These are phyloP conservation scores for Gibbula magus DNA, from an alignment of 2,888 invertebrate genomes.

Conservation along the genomic window DNA sequence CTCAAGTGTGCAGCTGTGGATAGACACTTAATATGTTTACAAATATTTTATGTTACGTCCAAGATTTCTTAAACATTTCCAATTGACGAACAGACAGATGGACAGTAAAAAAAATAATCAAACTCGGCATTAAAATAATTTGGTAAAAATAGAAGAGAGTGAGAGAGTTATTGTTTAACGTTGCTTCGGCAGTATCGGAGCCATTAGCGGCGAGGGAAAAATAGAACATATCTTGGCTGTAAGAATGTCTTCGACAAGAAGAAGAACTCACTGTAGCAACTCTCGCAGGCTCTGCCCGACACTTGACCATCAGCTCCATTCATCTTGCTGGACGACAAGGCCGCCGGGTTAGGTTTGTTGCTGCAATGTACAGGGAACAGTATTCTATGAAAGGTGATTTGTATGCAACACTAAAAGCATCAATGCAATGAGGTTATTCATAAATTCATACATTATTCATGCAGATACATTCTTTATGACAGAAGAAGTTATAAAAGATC, in stretches of 20 bases:
- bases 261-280: conserved; percentile 82
- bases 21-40: neutral
- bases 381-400: too few relatives aligned
- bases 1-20: conserved; percentile 78
- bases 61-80: neutral
- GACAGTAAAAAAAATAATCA: neutral
- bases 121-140: too few relatives aligned
- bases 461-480: too few relatives aligned
- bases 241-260: neutral
- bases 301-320: conserved; percentile 81
- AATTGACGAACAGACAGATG: neutral
- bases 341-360: conserved; percentile 92
- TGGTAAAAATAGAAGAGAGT: too few relatives aligned
- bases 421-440: too few relatives aligned
- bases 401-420: too few relatives aligned
- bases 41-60: neutral
- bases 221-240: neutral
- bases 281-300: conserved; percentile 87
- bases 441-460: too few relatives aligned
- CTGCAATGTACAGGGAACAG: conserved; percentile 78
- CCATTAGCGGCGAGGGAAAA: too few relatives aligned
- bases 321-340: conserved; percentile 81
- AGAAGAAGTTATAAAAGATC: too few relatives aligned
- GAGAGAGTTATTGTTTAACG: too few relatives aligned
- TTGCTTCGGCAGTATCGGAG: too few relatives aligned